These are phyloP conservation scores for Sminthurinus aureus DNA, from an alignment of 2,888 invertebrate genomes.

Conservation along the genomic window DNA sequence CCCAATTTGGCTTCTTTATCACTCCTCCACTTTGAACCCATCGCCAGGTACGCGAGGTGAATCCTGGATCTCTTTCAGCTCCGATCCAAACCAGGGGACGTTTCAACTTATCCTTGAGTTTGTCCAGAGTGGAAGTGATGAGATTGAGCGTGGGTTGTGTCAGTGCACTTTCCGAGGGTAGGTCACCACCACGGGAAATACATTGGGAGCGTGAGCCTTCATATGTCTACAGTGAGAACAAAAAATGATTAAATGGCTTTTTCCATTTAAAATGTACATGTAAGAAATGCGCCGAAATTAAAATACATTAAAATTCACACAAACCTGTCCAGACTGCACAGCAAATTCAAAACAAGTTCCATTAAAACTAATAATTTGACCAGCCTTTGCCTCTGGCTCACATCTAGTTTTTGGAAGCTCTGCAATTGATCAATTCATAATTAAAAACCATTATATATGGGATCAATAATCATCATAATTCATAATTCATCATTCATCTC, in stretches of 20 bases:
- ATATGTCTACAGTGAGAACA: constrained; percentile 69
- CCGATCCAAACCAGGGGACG: constrained; percentile 92
- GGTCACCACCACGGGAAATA: constrained; percentile 64
- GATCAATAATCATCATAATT: no score
- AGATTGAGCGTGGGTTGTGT: constrained; percentile 59
- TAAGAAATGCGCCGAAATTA: not conserved
- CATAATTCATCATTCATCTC: no score
- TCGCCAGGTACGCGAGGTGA: constrained; percentile 84
- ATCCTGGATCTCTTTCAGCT: constrained; percentile 84
- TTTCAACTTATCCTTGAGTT: constrained; percentile 79
- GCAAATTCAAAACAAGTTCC: constrained; percentile 86
- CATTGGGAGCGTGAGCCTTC: constrained; percentile 82
- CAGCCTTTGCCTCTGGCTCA: constrained; percentile 75
- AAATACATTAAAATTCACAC: not conserved
- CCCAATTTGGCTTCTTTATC: constrained; percentile 84
- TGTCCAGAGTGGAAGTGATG: constrained; percentile 68
- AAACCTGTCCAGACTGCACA: constrained; percentile 54
- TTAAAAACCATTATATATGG: not conserved
- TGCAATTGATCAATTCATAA: constrained; percentile 62
- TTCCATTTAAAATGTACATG: not conserved
- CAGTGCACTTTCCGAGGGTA: constrained; percentile 58
- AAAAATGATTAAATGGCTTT: not conserved
- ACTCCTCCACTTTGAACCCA: constrained; percentile 90
- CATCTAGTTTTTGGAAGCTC: constrained; percentile 88
- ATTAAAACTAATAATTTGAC: constrained; percentile 78